A percentile compares a stretch with the other conserved stretches of the same genome.
phyloP scores from a whole-genome alignment of 1,140 invertebrate genomes.

The fruit fly (Drosophila melanogaster) region Release_6_plus_ISO1_MT NT_037436.4:19307001-19307500 shows the following conservation, averaged over 20 bases:
- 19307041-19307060: slow-evolving; percentile 93
- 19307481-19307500: slow-evolving; percentile 91
- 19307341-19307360: slow-evolving; percentile 94
- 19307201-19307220: too few relatives aligned
- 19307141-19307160: not conserved
- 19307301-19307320: slow-evolving; percentile 29
- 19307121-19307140: slow-evolving; percentile 30
- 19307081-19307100: slow-evolving; percentile 92
- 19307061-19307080: slow-evolving; percentile 92
- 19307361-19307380: slow-evolving; percentile 91
- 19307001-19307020: slow-evolving; percentile 93
- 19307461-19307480: slow-evolving; percentile 90
- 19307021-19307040: slow-evolving; percentile 94
- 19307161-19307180: slow-evolving; percentile 4
- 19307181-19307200: not conserved
- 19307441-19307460: slow-evolving; percentile 95
- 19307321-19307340: slow-evolving; percentile 86
- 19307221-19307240: too few relatives aligned
- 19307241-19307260: not conserved
- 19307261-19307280: not conserved
- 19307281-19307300: not conserved
- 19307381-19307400: slow-evolving; percentile 88
- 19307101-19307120: slow-evolving; percentile 85
- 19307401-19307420: slow-evolving; percentile 89
- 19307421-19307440: slow-evolving; percentile 92